phyloP scores from a whole-genome alignment of 2,888 invertebrate species.

The Scrobipalpa atriplicella region DNA sequence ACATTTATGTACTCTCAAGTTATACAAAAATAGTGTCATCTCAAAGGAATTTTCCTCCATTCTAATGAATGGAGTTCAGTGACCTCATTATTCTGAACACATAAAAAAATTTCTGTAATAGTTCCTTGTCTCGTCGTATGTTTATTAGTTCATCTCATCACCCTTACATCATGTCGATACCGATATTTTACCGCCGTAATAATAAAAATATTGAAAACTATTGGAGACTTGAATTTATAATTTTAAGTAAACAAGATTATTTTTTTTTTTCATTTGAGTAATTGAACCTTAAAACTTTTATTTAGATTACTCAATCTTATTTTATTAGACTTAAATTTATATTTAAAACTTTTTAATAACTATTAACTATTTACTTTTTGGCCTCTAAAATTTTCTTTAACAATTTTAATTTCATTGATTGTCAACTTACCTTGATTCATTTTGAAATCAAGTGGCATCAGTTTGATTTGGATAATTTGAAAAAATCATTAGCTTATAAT shows the following conservation, averaged over 20 bases:
- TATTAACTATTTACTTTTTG: not conserved
- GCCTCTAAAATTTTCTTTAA: not conserved
- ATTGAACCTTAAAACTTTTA: too few relatives aligned
- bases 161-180: not conserved
- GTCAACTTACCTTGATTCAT: constrained; percentile 25
- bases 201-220: not conserved
- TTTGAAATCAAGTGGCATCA: constrained; percentile 24
- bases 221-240: not conserved
- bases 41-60: not conserved
- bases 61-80: not conserved
- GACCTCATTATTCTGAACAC: not conserved
- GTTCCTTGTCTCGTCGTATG: too few relatives aligned
- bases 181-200: not conserved
- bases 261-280: not conserved
- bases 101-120: not conserved
- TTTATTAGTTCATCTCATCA: too few relatives aligned
- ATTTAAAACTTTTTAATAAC: too few relatives aligned
- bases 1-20: too few relatives aligned
- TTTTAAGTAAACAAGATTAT: not conserved
- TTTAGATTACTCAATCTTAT: too few relatives aligned
- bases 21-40: too few relatives aligned
- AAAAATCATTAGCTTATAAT: constrained; percentile 26
- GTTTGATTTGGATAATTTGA: constrained; percentile 22
- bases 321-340: too few relatives aligned
- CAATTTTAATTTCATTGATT: not conserved